Conservation (phyloP, 2,888 invertebrate species). For the Limnephilus rhombicus region DNA sequence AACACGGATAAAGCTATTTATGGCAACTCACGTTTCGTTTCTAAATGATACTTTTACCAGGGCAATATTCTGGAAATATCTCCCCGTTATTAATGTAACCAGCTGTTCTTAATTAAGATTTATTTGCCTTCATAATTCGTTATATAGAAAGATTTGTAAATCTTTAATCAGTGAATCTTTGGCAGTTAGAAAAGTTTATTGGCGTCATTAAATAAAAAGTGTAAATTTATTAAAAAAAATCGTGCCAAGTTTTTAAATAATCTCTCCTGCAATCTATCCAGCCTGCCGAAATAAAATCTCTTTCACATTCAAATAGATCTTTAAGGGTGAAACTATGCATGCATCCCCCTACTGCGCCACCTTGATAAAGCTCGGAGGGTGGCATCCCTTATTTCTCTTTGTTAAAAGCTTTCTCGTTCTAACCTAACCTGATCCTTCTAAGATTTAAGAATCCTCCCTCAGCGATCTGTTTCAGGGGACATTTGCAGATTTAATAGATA, state of each 20-base stretch:
- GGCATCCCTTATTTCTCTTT: slow-evolving; percentile 62
- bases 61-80: too few relatives aligned
- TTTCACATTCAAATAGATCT: slow-evolving; percentile 27
- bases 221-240: neutral
- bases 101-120: too few relatives aligned
- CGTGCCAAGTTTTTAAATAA: neutral
- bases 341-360: slow-evolving; percentile 49
- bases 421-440: slow-evolving; percentile 60
- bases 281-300: slow-evolving; percentile 14
- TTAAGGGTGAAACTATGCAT: slow-evolving; percentile 64
- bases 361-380: slow-evolving; percentile 47
- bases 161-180: neutral
- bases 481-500: slow-evolving; percentile 44
- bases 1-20: too few relatives aligned
- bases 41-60: too few relatives aligned
- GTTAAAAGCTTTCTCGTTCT: slow-evolving; percentile 63
- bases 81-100: too few relatives aligned
- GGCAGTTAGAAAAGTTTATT: neutral
- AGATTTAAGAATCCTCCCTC: slow-evolving; percentile 60
- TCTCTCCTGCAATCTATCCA: neutral
- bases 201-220: neutral
- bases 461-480: slow-evolving; percentile 58
- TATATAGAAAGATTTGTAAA: too few relatives aligned
- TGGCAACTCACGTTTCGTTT: too few relatives aligned
- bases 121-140: too few relatives aligned